Base-by-base conservation (phyloP, 2,888 invertebrate genomes). In the Thymelicus acteon region DNA sequence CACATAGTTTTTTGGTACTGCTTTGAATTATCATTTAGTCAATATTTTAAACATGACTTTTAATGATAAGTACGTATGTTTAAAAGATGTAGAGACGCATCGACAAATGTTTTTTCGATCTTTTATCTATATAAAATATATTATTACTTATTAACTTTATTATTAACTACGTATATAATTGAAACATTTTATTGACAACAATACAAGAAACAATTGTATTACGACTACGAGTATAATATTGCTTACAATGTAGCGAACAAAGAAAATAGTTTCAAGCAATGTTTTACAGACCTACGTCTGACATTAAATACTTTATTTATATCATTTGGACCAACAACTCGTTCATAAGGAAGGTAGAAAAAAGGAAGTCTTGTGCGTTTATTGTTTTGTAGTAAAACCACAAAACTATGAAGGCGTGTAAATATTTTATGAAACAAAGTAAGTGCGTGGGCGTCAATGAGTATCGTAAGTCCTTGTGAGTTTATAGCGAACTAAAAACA, bases 361-460 rank as follows among this genome's bases (percentile, higher is more conserved):
- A 76, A 75, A 74, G 75, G 65, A 74, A 72, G 68, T 49, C 67
- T 72, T 74, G 73, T 71, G 49, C 60, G 52, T 72, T 61, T 39
- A 65, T 60, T 54, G 64, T 60, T 65, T 60, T 65, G 72, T 57
- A 71, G 48, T 75, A 67, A 72, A 73, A 73, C 67, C 60, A 67
- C 60, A 65, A 72, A 72, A 73, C 67, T 67, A 67, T 67, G 49
- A 52, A 57, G 58, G 49, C 48, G 49, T 66, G 65, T 61, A 66
- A 71, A 71, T 71, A 71, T 67, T 73, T 71, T 71, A 64, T 65
- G 68, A 66, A 68, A 64, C 72, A 71, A 73, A 64, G 76, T 76
- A 70, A 72, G 64, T 19, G 52, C 52, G 72, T 73, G 70, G 72
- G 72, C 60, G 58, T 58, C 52, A 67, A 60, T 70, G 37, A 52